Conservation (phyloP, 2,113 vertebrate genomes). For the Porphyrio hochstetteri region DNA sequence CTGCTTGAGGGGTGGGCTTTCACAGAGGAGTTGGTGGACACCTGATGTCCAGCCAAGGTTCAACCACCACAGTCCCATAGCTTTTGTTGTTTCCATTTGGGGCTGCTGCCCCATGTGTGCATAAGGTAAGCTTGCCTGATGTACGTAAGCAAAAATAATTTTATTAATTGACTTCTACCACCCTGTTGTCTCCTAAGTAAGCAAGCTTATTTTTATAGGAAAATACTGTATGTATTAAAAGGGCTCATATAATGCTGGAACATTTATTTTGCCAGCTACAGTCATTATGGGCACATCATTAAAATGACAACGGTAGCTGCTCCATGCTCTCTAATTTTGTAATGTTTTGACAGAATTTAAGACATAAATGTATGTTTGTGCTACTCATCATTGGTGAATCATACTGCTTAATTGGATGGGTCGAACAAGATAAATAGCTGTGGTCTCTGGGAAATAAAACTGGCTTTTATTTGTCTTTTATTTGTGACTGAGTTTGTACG, state of each 20-base stretch:
- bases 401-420: conserved; percentile 16
- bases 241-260: neutral
- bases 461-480: neutral
- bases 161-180: neutral
- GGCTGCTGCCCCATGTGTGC: neutral
- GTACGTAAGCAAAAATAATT: neutral
- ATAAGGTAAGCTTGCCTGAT: neutral
- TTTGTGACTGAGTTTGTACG: conserved; percentile 16
- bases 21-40: too few relatives aligned
- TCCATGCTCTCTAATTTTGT: conserved; percentile 19
- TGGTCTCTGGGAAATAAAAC: conserved; percentile 33
- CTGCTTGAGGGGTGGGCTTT: too few relatives aligned
- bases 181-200: neutral
- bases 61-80: neutral
- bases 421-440: conserved; percentile 32
- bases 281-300: neutral
- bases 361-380: conserved; percentile 19
- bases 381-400: conserved; percentile 40
- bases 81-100: neutral
- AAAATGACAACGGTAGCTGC: conserved; percentile 23
- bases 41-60: too few relatives aligned
- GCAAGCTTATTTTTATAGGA: neutral
- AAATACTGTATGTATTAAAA: neutral
- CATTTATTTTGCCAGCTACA: conserved; percentile 11
- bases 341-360: conserved; percentile 38